Evolutionary conservation across 2,113 vertebrate genomes (phyloP).

Genomic region (Sterna hirundo): DNA sequence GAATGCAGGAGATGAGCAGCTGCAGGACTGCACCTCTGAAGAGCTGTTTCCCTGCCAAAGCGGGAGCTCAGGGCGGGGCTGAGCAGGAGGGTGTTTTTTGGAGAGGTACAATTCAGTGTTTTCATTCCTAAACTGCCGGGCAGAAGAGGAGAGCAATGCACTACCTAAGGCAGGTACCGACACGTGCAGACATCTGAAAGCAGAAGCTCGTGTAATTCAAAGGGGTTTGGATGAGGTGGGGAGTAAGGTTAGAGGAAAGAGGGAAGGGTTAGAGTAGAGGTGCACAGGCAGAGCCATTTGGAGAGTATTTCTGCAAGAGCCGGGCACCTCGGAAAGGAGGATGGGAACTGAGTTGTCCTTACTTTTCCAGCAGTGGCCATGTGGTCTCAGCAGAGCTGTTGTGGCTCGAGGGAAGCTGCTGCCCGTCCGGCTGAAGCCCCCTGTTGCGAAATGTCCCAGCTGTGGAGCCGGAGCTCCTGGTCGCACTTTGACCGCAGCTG

Average conservation of each 20-base stretch:
- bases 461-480: background rate
- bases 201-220: background rate
- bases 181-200: background rate
- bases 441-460: rapidly evolving
- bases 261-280: no score
- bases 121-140: background rate
- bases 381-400: background rate
- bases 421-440: rapidly evolving
- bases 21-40: background rate
- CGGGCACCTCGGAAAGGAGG: background rate
- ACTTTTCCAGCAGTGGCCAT: constrained; percentile 64
- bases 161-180: rapidly evolving
- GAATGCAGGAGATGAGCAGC: background rate
- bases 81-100: background rate
- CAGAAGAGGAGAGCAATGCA: background rate
- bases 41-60: background rate
- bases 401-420: background rate
- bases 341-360: background rate
- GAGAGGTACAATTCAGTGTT: rapidly evolving
- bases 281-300: background rate
- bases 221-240: background rate
- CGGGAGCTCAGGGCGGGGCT: rapidly evolving
- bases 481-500: rapidly evolving
- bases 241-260: background rate
- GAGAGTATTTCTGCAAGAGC: background rate